Base-by-base conservation (phyloP, 2,888 invertebrate genomes). In the Acanthoscelides obtectus region DNA sequence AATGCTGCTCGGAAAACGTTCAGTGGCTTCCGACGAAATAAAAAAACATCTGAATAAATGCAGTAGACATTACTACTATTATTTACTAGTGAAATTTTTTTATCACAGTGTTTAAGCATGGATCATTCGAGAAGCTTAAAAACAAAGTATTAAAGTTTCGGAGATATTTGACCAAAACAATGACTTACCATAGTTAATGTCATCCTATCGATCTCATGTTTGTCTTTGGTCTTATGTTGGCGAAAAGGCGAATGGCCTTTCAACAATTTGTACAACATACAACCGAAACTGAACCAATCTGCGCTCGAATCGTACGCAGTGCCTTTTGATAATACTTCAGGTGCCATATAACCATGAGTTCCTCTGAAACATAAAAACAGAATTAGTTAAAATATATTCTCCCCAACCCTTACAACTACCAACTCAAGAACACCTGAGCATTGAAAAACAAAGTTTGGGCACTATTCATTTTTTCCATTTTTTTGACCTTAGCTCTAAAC, bases 271-370 rank as follows among this genome's bases (percentile, higher is more conserved):
- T 98, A 99, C 73, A 99, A 90, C 99, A 99, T 99, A 88, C 99
- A 99, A 71, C 99, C 99, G 85, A 99, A 97, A 78, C 98, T 98
- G 88, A 99, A 99, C 99, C 99, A 99, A 86, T 99, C 99, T 22
- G 99, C 99, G 81, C 97, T 97, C 27, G 98, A 98, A 86, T 99
- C 99, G 87, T 99, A 99, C 70, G 98, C 95, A 64, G 97, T 97
- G 78, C 98, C 99, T 88, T n/a, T 99, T 99, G 97, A 97, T 77
- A 99, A 89, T 70, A 99, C 99, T 87, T 99, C 99, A 8, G 99
- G 99, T 19, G 99, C 99, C 99, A 99, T 99, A 87, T 99, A 99
- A 69, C 99, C 99, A 86, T 99, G 99, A 19, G 99, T 99, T 64
- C 99, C 99, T 70, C 96, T 96, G 88, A 67, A 88, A 86, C 71